A percentile compares a stretch with the other conserved stretches of the same genome.
These are phyloP conservation scores for Clanis bilineata DNA, from an alignment of 2,888 invertebrate species.

Conservation along the genomic window DNA sequence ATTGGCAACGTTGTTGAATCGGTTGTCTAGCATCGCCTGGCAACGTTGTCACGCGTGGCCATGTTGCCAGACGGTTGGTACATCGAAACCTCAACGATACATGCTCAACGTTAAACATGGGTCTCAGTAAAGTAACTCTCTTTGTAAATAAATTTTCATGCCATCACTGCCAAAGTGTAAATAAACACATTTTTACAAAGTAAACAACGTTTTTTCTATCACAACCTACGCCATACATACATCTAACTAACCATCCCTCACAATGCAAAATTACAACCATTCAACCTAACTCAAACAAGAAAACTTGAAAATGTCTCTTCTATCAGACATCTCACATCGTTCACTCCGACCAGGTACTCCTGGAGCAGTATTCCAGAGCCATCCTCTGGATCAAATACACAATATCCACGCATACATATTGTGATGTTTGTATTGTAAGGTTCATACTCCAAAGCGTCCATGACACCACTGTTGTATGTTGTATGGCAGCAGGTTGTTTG, in stretches of 20 bases:
- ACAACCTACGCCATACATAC: background rate
- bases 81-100: constrained; percentile 35
- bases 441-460: background rate
- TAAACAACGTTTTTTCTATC: background rate
- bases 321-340: background rate
- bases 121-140: constrained; percentile 79
- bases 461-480: background rate
- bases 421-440: constrained; percentile 1
- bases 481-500: background rate
- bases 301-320: background rate
- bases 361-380: background rate
- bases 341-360: background rate
- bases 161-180: constrained; percentile 82
- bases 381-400: background rate
- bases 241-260: no score
- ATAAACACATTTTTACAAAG: constrained; percentile 70
- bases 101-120: constrained; percentile 61
- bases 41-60: constrained; percentile 27
- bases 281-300: background rate
- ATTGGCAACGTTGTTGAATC: constrained; percentile 22
- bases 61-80: constrained; percentile 26
- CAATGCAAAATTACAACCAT: no score
- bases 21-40: constrained; percentile 39
- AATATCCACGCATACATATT: constrained; percentile 4
- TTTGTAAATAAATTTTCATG: constrained; percentile 76